A percentile compares a stretch with the other conserved stretches of the same genome.
Evolutionary conservation across 1,140 invertebrate genomes (phyloP).

Genomic region (Sipha flava): DNA sequence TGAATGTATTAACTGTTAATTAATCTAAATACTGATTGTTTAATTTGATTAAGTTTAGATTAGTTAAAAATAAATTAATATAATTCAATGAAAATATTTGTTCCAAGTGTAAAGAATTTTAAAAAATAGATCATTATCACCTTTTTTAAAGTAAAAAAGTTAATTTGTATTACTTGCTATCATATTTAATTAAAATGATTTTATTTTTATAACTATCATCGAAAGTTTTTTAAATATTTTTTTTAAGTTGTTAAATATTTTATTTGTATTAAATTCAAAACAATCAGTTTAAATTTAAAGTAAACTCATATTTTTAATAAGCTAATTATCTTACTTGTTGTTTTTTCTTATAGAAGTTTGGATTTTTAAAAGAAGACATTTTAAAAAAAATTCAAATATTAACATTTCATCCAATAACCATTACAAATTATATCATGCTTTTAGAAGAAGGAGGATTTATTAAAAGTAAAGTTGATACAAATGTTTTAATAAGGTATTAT

Average conservation of each 20-base stretch:
- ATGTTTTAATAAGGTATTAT: neutral
- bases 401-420: neutral
- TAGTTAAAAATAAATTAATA: too few relatives aligned
- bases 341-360: neutral
- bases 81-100: too few relatives aligned
- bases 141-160: neutral
- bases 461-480: neutral
- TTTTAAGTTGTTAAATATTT: neutral
- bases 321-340: too few relatives aligned
- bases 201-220: neutral
- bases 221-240: neutral
- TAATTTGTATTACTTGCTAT: neutral
- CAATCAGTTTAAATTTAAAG: too few relatives aligned
- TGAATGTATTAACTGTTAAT: too few relatives aligned
- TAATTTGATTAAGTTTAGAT: too few relatives aligned
- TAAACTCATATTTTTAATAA: too few relatives aligned
- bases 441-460: constrained; percentile 16
- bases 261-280: too few relatives aligned
- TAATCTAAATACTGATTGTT: too few relatives aligned
- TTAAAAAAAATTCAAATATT: neutral
- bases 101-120: too few relatives aligned
- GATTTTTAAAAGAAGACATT: neutral
- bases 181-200: too few relatives aligned
- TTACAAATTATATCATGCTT: constrained; percentile 7
- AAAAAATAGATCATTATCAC: too few relatives aligned